Evolutionary conservation across 2,797 vertebrate species (phyloP).

Genomic region (Molothrus aeneus): DNA sequence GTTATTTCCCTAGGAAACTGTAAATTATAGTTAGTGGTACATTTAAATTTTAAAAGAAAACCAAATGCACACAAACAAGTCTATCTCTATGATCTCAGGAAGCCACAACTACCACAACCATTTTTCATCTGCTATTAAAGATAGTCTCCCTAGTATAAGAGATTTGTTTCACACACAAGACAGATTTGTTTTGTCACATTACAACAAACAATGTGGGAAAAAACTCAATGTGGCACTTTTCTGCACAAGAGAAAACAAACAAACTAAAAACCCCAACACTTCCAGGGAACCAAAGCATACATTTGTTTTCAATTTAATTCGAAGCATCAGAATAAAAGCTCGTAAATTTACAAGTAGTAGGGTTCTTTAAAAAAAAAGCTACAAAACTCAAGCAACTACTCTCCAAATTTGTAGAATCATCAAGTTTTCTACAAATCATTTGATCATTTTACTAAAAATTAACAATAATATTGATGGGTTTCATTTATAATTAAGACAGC

Average conservation of each 20-base stretch:
- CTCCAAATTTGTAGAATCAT: background rate
- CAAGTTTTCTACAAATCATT: background rate
- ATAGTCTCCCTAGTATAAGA: background rate
- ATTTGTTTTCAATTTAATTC: background rate
- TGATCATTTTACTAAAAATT: background rate
- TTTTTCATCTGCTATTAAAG: constrained; percentile 36
- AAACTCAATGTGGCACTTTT: background rate
- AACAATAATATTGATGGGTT: background rate
- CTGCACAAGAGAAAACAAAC: background rate
- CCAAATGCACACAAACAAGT: constrained; percentile 18
- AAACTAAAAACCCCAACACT: background rate
- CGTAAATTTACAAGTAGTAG: background rate
- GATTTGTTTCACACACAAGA: constrained; percentile 1
- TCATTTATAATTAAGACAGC: background rate
- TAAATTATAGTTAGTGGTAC: constrained; percentile 53
- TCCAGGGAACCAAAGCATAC: background rate
- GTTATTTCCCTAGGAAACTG: constrained; percentile 51
- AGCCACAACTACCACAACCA: constrained; percentile 55
- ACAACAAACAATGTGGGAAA: background rate
- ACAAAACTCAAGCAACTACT: background rate
- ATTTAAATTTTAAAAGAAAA: constrained; percentile 56
- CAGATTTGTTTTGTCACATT: constrained; percentile 38
- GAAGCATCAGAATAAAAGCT: background rate
- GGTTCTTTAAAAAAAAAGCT: background rate
- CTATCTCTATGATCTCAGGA: constrained; percentile 48